Base-by-base conservation (phyloP, 2,797 vertebrate genomes). In the Threskiornis aethiopicus region DNA sequence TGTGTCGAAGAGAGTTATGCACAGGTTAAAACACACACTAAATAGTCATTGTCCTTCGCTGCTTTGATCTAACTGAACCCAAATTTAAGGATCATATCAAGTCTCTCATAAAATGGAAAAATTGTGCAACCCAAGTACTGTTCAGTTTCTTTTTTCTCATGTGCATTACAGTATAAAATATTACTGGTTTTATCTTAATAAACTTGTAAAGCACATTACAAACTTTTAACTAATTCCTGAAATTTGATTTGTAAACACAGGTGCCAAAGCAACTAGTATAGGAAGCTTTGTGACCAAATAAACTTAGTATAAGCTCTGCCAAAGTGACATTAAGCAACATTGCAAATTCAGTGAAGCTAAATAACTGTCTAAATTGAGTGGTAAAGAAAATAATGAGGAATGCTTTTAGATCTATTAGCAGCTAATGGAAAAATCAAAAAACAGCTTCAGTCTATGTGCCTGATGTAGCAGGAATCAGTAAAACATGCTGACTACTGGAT, bases 331-430 rank as follows among this genome's bases (percentile, higher is more conserved):
- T 80, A 89, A 69, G 75, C 26, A 79, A 59, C 33, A 75, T 51
- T 86, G 80, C 46, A 92, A 93, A 78, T 93, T 94, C 71, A 72
- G 54, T 87, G 87, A 90, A 76, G 33, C 54, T 88, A 88, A 96
- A 47, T 85, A 78, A 42, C 61, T 82, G 47, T 89, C 57, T 95
- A 75, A 95, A 69, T 78, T 90, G 59, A 37, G 70, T 73, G 51
- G 55, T 93, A 94, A 94, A 90, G 78, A 89, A 97, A 96, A 95
- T 95, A 96, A 93, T 87, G 83, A 95, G 54, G 76, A 97, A 86
- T 94, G 86, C 46, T 95, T 96, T 97, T 84, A 91, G 49, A 57
- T 82, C 89, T 95, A 93, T 95, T 89, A 93, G 47, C 46, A 91
- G 42, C 49, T 96, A 97, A 97, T 66, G 87, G 78, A 95, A 97